Evolutionary conservation across 2,113 vertebrate species (phyloP).

Genomic region (Panthera leo): DNA sequence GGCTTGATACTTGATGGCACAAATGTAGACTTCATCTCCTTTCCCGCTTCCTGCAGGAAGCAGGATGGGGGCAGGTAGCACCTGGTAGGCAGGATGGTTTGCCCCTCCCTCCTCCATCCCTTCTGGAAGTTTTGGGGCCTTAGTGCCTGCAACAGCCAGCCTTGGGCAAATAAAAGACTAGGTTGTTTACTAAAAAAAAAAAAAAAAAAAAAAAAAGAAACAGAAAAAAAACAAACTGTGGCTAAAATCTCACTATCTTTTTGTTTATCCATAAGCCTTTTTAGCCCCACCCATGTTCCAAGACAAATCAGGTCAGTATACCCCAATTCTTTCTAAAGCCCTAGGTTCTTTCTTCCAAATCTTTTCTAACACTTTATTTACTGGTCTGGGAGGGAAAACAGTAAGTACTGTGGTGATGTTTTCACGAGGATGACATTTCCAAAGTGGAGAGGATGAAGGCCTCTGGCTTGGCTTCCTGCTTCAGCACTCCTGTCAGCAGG

Average conservation of each 20-base stretch:
- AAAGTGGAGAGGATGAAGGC: slow-evolving; percentile 78
- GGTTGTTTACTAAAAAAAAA: slow-evolving; percentile 11
- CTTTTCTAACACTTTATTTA: slow-evolving; percentile 32
- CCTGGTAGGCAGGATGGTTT: slow-evolving; percentile 40
- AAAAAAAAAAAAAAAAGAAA: too few species aligned
- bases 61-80: neutral
- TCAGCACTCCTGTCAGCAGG: slow-evolving; percentile 91
- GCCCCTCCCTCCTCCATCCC: neutral
- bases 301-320: neutral
- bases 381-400: neutral
- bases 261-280: slow-evolving; percentile 23
- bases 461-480: slow-evolving; percentile 86
- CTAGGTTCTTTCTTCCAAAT: neutral
- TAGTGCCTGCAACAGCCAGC: slow-evolving; percentile 63
- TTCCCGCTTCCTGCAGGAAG: neutral
- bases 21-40: neutral
- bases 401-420: neutral
- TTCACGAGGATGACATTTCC: slow-evolving; percentile 46
- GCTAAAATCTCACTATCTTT: neutral
- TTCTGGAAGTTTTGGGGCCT: slow-evolving; percentile 53
- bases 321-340: neutral
- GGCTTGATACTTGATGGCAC: neutral
- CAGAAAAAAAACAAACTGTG: too few species aligned
- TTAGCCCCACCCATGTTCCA: neutral
- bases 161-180: slow-evolving; percentile 73